Conservation (phyloP, 2,113 vertebrate genomes). For the Myxocyprinus asiaticus region DNA sequence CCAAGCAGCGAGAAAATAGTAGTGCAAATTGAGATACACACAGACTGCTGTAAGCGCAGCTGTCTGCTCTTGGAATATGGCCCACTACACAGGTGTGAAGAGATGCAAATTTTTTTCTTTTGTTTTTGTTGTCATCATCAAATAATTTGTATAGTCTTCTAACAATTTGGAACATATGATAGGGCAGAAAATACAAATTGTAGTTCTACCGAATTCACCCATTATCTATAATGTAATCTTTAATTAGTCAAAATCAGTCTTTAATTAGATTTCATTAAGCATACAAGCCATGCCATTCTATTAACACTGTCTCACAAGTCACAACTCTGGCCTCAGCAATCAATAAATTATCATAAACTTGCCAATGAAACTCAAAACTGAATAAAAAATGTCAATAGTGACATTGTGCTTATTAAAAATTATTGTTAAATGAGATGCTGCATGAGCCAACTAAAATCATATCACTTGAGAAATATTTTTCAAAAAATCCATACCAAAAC, state of each 20-base stretch:
- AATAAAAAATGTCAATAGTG: background rate
- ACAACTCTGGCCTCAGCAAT: background rate
- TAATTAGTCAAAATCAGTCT: no score
- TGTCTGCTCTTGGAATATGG: background rate
- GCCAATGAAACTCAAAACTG: background rate
- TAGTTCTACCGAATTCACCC: background rate
- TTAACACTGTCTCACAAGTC: background rate
- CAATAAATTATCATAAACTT: background rate
- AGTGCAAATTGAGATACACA: conserved; percentile 11
- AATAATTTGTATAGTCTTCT: background rate
- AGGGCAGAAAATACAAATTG: background rate
- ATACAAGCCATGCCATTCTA: background rate
- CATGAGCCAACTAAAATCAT: background rate
- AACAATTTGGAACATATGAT: background rate
- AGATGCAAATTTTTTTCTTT: background rate
- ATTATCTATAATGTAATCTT: background rate
- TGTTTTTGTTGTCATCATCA: background rate
- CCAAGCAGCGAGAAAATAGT: conserved; percentile 38
- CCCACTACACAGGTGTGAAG: conserved; percentile 3
- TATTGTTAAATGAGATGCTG: background rate
- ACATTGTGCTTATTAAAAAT: background rate
- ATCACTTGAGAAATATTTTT: no score
- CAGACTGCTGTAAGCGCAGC: background rate
- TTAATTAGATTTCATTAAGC: background rate
- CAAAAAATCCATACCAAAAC: background rate